Conservation (phyloP, 2,113 vertebrate species). For the Oenanthe melanoleuca region DNA sequence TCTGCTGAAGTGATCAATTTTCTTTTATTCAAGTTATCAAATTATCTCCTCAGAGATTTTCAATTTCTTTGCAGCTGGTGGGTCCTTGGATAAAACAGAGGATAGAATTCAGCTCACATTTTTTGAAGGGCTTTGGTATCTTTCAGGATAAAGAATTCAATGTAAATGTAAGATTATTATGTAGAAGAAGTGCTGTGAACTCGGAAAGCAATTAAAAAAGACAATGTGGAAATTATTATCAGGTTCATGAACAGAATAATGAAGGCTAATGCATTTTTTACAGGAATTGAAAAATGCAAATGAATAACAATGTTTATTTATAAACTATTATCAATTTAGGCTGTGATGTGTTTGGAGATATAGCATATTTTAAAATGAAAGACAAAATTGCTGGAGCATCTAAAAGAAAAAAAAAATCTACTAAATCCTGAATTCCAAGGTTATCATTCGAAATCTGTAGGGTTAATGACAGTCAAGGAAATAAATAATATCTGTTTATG, state of each 20-base stretch:
- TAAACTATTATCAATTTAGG: neutral
- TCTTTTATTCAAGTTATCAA: constrained; percentile 24
- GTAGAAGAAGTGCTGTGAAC: constrained; percentile 37
- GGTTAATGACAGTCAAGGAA: neutral
- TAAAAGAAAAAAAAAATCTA: neutral
- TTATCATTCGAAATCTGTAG: neutral
- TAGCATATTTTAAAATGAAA: neutral
- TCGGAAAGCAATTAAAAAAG: constrained; percentile 62
- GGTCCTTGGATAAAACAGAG: neutral
- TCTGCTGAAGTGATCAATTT: constrained; percentile 43
- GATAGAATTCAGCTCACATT: constrained; percentile 11
- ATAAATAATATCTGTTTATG: neutral
- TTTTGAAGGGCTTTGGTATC: constrained; percentile 19
- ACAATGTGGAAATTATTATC: constrained; percentile 55
- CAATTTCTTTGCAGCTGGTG: constrained; percentile 27
- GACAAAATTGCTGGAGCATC: neutral
- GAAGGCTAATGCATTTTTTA: constrained; percentile 26
- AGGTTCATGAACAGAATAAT: constrained; percentile 54
- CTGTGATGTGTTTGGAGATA: constrained; percentile 12
- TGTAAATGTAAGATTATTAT: constrained; percentile 35
- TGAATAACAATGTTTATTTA: constrained; percentile 45
- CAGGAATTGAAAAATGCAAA: constrained; percentile 37
- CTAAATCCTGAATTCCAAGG: neutral
- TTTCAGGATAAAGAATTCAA: constrained; percentile 36
- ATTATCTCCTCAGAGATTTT: constrained; percentile 25